Conservation (phyloP, 2,113 vertebrate species). For the Bothrops jararaca region DNA sequence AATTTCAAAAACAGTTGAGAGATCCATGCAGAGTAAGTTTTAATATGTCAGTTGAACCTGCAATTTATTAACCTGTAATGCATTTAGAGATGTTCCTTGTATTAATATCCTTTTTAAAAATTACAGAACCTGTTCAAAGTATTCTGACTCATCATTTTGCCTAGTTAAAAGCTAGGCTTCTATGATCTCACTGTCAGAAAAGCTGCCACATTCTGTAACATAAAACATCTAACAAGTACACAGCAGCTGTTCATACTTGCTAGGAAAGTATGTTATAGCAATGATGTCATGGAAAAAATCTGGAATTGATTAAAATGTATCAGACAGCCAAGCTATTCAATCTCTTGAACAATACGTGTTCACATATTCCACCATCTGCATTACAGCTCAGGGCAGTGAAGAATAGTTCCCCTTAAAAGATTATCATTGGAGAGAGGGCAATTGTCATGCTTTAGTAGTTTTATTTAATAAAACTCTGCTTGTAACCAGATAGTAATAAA, state of each 20-base stretch:
- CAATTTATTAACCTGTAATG: slow-evolving; percentile 30
- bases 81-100: slow-evolving; percentile 49
- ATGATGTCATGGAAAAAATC: slow-evolving; percentile 73
- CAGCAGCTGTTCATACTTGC: slow-evolving; percentile 72
- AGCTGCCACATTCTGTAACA: slow-evolving; percentile 64
- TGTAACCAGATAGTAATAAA: slow-evolving; percentile 36
- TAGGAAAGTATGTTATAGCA: slow-evolving; percentile 64
- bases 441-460: slow-evolving; percentile 44
- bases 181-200: slow-evolving; percentile 56
- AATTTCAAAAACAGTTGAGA: not conserved
- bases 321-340: slow-evolving; percentile 68
- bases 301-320: slow-evolving; percentile 63
- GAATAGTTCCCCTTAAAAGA: slow-evolving; percentile 42
- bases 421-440: slow-evolving; percentile 37
- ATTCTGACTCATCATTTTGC: slow-evolving; percentile 52
- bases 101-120: slow-evolving; percentile 15
- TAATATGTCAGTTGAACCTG: slow-evolving; percentile 42
- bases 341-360: slow-evolving; percentile 51
- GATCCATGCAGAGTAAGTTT: not conserved
- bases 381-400: slow-evolving; percentile 44
- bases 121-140: slow-evolving; percentile 54
- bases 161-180: slow-evolving; percentile 51
- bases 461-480: slow-evolving; percentile 46
- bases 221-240: slow-evolving; percentile 62
- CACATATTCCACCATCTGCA: slow-evolving; percentile 51